A percentile compares a stretch with the other conserved stretches of the same genome.
These are phyloP conservation scores for Lanistes nyassanus DNA, from an alignment of 1,140 invertebrate genomes.

Conservation along the genomic window DNA sequence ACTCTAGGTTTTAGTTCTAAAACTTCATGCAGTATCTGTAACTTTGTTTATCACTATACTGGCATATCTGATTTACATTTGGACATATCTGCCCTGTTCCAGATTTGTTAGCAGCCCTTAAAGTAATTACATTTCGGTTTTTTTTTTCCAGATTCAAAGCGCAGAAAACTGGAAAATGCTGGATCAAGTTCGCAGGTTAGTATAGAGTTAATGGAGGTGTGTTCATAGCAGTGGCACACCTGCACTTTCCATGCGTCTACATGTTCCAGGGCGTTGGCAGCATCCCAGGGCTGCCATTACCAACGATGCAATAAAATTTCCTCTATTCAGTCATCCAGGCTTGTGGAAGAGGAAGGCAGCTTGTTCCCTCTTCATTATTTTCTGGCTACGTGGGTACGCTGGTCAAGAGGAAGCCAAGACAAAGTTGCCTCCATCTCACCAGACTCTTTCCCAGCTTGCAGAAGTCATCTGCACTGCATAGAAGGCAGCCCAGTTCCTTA, in stretches of 20 bases:
- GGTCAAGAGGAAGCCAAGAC: too few species aligned
- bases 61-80: too few species aligned
- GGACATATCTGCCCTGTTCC: background rate
- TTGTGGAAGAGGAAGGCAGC: too few species aligned
- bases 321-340: background rate
- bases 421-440: too few species aligned
- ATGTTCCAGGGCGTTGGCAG: background rate
- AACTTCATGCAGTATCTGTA: too few species aligned
- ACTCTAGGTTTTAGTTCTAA: too few species aligned
- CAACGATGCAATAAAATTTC: background rate
- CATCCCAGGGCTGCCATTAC: background rate
- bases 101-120: background rate
- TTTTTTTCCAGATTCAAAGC: slow-evolving; percentile 57
- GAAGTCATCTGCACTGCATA: too few species aligned
- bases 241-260: slow-evolving; percentile 9
- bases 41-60: too few species aligned
- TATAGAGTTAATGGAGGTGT: slow-evolving; percentile 52
- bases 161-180: slow-evolving; percentile 55
- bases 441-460: too few species aligned
- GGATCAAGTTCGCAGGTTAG: slow-evolving; percentile 63
- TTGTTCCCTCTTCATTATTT: too few species aligned
- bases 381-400: too few species aligned
- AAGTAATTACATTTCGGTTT: slow-evolving; percentile 15
- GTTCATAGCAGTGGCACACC: slow-evolving; percentile 28
- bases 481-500: too few species aligned